Percentiles rank a stretch among this genome's conserved stretches.
phyloP scores from a whole-genome alignment of 2,113 vertebrate genomes.

The Tamias sibiricus region DNA sequence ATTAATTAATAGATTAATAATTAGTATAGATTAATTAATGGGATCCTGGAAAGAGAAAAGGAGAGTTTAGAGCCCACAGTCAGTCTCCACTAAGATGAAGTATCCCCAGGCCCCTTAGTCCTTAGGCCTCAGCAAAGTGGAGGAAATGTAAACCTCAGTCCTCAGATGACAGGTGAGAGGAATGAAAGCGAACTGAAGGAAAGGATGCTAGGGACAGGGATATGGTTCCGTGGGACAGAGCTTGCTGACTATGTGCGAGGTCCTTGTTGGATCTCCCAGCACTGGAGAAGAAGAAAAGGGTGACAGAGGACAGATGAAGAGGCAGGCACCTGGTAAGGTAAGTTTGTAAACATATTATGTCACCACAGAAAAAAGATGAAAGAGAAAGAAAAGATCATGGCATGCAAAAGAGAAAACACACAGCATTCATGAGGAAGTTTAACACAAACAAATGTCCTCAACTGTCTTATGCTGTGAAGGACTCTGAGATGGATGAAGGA shows the following conservation, averaged over 20 bases:
- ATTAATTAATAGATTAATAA: no score
- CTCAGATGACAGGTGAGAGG: not conserved
- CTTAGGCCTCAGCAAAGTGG: not conserved
- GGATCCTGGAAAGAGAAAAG: not conserved
- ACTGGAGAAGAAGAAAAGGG: not conserved
- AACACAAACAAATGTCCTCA: not conserved
- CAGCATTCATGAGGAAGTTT: not conserved
- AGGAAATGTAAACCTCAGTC: not conserved
- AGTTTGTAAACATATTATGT: not conserved
- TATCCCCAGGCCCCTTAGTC: not conserved
- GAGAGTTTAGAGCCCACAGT: not conserved
- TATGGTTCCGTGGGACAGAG: no score
- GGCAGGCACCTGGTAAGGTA: not conserved
- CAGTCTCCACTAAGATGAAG: not conserved
- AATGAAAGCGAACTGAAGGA: not conserved
- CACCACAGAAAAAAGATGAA: not conserved
- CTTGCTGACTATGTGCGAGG: no score
- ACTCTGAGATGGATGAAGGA: not conserved
- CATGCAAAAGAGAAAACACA: not conserved
- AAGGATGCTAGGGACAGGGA: no score
- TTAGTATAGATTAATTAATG: not conserved
- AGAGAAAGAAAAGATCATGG: not conserved
- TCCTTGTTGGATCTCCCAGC: no score
- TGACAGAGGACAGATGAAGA: not conserved
- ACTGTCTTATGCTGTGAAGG: not conserved